Percentiles rank a stretch among this genome's conserved stretches.
phyloP scores from a whole-genome alignment of 2,797 vertebrate genomes.

The Linurgus olivaceus region DNA sequence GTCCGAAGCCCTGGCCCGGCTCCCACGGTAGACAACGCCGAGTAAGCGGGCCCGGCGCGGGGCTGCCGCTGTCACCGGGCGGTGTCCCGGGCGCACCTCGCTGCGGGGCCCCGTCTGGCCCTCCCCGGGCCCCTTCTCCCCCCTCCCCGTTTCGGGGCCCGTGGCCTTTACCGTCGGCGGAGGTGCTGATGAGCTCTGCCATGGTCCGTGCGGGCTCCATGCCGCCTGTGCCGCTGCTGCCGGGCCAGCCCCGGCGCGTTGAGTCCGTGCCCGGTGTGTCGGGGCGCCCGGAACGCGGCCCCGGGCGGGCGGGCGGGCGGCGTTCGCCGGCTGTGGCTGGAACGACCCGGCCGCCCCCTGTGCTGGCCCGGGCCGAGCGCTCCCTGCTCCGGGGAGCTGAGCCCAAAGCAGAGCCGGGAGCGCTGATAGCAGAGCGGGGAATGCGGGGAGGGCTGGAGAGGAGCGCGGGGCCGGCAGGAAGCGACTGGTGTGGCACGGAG shows the following conservation, averaged over 20 bases:
- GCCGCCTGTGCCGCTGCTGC: not conserved
- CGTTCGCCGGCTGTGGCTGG: not conserved
- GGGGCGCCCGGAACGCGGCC: not conserved
- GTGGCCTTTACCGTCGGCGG: slow-evolving; percentile 21
- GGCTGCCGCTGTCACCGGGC: not conserved
- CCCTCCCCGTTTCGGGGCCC: accelerated
- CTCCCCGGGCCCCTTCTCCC: accelerated
- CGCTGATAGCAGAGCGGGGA: accelerated
- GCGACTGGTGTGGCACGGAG: accelerated
- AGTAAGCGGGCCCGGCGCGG: not conserved
- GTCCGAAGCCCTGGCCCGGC: accelerated
- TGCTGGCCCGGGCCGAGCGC: accelerated
- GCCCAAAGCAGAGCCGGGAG: accelerated
- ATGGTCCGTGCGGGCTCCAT: not conserved
- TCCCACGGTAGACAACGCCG: not conserved
- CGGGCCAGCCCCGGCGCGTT: not conserved
- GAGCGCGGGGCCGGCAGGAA: not conserved
- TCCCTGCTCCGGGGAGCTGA: not conserved
- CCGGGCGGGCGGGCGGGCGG: too few species aligned
- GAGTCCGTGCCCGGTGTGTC: not conserved
- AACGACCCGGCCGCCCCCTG: accelerated
- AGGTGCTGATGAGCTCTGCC: slow-evolving; percentile 51
- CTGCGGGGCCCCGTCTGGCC: accelerated
- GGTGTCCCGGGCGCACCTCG: accelerated
- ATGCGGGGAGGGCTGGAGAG: not conserved